Evolutionary conservation across 2,797 vertebrate species (phyloP).

Genomic region (Amblyopsis hoosieri): DNA sequence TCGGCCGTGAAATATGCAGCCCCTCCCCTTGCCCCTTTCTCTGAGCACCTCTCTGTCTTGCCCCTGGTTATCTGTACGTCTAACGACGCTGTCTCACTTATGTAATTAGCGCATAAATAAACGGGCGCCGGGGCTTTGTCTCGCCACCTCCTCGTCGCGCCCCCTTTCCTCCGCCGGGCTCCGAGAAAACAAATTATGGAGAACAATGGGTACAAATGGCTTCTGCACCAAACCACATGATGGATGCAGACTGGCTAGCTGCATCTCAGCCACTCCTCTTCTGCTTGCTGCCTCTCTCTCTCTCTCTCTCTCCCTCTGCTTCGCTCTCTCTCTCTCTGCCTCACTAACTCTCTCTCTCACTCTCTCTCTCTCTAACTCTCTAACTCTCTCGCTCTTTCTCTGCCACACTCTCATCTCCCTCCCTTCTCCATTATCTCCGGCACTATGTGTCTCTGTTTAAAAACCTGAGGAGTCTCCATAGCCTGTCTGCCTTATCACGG

Average conservation of each 20-base stretch:
- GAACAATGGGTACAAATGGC: slow-evolving; percentile 81
- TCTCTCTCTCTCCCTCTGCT: background rate
- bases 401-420: slow-evolving; percentile 46
- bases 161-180: slow-evolving; percentile 56
- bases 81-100: slow-evolving; percentile 79
- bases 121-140: slow-evolving; percentile 62
- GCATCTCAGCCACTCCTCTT: slow-evolving; percentile 61
- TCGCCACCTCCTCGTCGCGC: slow-evolving; percentile 40
- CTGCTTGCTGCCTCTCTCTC: slow-evolving; percentile 2
- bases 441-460: slow-evolving; percentile 71
- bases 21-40: slow-evolving; percentile 55
- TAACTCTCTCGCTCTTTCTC: slow-evolving; percentile 45
- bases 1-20: slow-evolving; percentile 30
- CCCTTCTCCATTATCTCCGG: slow-evolving; percentile 61
- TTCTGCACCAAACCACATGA: slow-evolving; percentile 77
- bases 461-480: slow-evolving; percentile 61
- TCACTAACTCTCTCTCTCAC: slow-evolving; percentile 41
- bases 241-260: slow-evolving; percentile 68
- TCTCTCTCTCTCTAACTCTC: too few relatives aligned
- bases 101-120: slow-evolving; percentile 78
- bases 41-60: slow-evolving; percentile 52
- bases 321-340: slow-evolving; percentile 34
- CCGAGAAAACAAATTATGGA: slow-evolving; percentile 77
- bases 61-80: slow-evolving; percentile 76
- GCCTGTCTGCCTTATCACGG: slow-evolving; percentile 69